Conservation (phyloP, 2,113 vertebrate species). For the Python bivittatus region DNA sequence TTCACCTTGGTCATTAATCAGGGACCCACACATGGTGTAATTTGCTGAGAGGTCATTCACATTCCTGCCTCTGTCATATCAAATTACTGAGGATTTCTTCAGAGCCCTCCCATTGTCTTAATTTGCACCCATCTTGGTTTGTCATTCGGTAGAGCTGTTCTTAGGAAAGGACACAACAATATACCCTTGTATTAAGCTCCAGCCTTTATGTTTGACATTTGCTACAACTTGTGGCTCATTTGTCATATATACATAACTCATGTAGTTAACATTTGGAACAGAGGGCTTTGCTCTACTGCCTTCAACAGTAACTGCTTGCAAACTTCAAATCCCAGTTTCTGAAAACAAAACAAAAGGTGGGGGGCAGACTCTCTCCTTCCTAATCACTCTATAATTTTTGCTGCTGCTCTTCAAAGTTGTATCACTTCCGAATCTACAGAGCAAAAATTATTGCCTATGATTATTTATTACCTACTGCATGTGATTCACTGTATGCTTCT, state of each 20-base stretch:
- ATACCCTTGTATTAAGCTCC: background rate
- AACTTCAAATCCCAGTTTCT: background rate
- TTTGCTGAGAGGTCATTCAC: constrained; percentile 36
- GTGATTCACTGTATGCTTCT: too few species aligned
- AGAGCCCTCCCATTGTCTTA: background rate
- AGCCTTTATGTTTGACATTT: background rate
- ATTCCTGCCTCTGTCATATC: constrained; percentile 28
- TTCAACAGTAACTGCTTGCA: background rate
- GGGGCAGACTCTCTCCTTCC: background rate
- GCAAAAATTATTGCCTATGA: background rate
- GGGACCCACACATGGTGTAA: background rate
- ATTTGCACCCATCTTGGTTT: background rate
- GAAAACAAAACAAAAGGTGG: background rate
- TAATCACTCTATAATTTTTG: background rate
- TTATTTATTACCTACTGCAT: too few species aligned
- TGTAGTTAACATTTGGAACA: background rate
- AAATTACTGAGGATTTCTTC: background rate
- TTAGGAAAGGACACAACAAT: too few species aligned
- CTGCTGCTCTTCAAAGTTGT: background rate
- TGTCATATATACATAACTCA: background rate
- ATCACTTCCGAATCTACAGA: background rate
- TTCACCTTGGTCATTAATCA: constrained; percentile 37
- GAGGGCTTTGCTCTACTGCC: background rate
- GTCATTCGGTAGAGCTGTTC: background rate
- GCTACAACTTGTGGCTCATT: background rate